phyloP scores from a whole-genome alignment of 2,113 vertebrate species.

The Spea bombifrons region DNA sequence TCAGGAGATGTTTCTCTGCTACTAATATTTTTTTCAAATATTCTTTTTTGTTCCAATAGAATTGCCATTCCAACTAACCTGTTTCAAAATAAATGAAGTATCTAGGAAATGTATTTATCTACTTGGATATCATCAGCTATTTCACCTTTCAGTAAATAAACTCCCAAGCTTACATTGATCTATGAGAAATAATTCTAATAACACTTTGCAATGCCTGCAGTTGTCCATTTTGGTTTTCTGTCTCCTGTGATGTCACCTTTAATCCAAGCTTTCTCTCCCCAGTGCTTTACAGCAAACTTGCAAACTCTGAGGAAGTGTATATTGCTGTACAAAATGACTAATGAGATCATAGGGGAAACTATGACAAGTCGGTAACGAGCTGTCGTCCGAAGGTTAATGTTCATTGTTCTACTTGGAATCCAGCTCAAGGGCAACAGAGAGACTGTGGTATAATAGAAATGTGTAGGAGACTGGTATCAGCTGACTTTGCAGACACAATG shows the following conservation, averaged over 20 bases:
- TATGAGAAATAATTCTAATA: not conserved
- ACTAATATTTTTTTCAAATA: no score
- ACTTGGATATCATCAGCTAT: no score
- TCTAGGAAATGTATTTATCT: no score
- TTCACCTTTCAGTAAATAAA: no score
- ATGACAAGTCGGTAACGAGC: constrained; percentile 23
- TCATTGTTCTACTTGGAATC: constrained; percentile 29
- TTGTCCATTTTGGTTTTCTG: not conserved
- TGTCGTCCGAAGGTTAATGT: constrained; percentile 32
- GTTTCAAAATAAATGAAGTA: no score
- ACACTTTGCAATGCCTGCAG: not conserved
- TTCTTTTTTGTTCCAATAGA: no score
- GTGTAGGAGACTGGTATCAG: constrained; percentile 30
- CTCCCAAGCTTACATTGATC: no score
- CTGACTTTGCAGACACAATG: constrained; percentile 21
- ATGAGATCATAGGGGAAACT: constrained; percentile 20
- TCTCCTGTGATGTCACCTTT: not conserved
- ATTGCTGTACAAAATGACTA: constrained; percentile 19
- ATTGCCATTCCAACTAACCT: no score
- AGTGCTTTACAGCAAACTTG: not conserved
- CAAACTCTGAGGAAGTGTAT: not conserved
- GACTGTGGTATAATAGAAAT: constrained; percentile 10
- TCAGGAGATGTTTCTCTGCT: no score
- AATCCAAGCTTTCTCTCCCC: not conserved
- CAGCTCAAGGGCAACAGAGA: constrained; percentile 34